Conservation (phyloP, 2,888 invertebrate species). For the Drosophila aldrichi region DNA sequence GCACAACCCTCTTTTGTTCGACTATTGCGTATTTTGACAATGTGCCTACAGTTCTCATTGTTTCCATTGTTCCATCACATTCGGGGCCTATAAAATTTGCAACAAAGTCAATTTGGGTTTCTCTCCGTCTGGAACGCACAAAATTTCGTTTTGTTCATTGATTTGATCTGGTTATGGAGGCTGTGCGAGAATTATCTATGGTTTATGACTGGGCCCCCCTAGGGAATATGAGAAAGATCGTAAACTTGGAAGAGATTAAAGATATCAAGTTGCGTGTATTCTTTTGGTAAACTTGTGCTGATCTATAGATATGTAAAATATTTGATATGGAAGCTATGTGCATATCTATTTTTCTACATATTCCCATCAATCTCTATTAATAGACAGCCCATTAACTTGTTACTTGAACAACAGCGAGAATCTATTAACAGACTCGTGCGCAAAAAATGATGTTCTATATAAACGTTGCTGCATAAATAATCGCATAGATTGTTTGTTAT, state of each 20-base stretch:
- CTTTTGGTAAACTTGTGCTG: background rate
- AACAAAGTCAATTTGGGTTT: conserved; percentile 76
- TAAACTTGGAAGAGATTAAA: background rate
- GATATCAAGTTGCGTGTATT: background rate
- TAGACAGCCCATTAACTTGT: conserved; percentile 76
- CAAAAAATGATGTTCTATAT: conserved; percentile 59
- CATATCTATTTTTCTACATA: background rate
- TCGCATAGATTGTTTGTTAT: conserved; percentile 51
- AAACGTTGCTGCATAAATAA: conserved; percentile 72
- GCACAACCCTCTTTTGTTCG: conserved; percentile 55
- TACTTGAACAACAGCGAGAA: conserved; percentile 51
- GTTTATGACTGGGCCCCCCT: conserved; percentile 37
- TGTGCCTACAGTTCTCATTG: conserved; percentile 67
- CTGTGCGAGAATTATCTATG: conserved; percentile 55
- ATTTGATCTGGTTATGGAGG: conserved; percentile 69
- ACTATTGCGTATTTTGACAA: conserved; percentile 79
- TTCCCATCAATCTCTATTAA: conserved; percentile 80
- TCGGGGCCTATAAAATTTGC: conserved; percentile 76
- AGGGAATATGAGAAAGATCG: background rate
- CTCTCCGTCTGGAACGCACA: conserved; percentile 8
- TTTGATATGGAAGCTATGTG: background rate
- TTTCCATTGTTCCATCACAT: conserved; percentile 49
- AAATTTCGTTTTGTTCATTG: conserved; percentile 32
- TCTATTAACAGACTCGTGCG: conserved; percentile 69
- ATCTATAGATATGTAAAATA: background rate